These are phyloP conservation scores for Patella depressa DNA, from an alignment of 2,888 invertebrate genomes.

Conservation along the genomic window DNA sequence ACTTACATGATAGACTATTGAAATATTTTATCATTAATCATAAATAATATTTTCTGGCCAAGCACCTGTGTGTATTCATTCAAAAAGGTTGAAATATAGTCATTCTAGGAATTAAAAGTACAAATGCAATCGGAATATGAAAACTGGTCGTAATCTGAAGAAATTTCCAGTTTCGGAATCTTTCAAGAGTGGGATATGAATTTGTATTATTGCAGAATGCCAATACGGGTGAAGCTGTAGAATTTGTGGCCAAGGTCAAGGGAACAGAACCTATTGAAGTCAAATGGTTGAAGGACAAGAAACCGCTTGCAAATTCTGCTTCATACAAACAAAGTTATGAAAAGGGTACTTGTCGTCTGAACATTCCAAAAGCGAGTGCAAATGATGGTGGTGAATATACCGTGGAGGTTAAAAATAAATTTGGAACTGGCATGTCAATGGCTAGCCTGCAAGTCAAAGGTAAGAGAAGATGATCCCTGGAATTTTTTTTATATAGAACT, in stretches of 20 bases:
- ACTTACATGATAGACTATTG: too few species aligned
- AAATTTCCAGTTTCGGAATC: too few species aligned
- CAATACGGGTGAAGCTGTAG: slow-evolving; percentile 62
- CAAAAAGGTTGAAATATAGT: too few species aligned
- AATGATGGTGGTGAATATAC: slow-evolving; percentile 87
- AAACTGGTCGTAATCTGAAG: too few species aligned
- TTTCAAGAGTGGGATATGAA: neutral
- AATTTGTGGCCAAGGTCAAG: slow-evolving; percentile 61
- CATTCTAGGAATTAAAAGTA: too few species aligned
- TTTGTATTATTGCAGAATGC: slow-evolving; percentile 47
- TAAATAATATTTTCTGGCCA: too few species aligned
- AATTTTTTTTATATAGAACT: too few species aligned
- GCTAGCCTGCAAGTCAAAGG: slow-evolving; percentile 65
- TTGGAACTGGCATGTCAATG: slow-evolving; percentile 57
- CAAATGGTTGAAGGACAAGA: slow-evolving; percentile 73
- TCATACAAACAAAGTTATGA: slow-evolving; percentile 80
- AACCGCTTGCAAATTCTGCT: slow-evolving; percentile 82
- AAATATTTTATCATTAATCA: too few species aligned
- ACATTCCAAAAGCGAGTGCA: slow-evolving; percentile 81
- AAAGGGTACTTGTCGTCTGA: slow-evolving; percentile 75
- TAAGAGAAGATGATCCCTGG: slow-evolving; percentile 29
- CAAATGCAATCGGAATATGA: too few species aligned
- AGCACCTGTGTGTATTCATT: too few species aligned
- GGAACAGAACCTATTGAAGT: slow-evolving; percentile 66
- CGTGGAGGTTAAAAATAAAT: slow-evolving; percentile 75